Percentiles rank a stretch among this genome's conserved stretches.
These are phyloP conservation scores for Zosterops hypoxanthus DNA, from an alignment of 2,113 vertebrate species.

Conservation along the genomic window DNA sequence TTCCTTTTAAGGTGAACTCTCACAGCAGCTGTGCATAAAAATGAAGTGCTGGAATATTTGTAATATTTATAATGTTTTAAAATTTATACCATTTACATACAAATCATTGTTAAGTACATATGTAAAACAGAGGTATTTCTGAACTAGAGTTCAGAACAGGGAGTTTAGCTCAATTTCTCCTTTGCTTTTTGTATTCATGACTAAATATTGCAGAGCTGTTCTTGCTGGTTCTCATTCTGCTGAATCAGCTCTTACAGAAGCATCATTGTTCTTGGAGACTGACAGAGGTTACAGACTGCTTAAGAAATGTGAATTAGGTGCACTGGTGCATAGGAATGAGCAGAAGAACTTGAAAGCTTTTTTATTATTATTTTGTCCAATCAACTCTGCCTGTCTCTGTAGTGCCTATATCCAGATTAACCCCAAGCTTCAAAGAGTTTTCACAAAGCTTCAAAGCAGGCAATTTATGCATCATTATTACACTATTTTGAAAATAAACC, in stretches of 20 bases:
- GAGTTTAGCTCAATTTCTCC: neutral
- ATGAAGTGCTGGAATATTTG: neutral
- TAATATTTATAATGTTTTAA: neutral
- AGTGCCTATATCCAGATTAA: slow-evolving; percentile 14
- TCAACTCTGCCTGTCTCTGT: neutral
- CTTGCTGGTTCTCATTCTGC: neutral
- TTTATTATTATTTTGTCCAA: neutral
- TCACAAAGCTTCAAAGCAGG: slow-evolving; percentile 5
- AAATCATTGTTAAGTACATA: neutral
- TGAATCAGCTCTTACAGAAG: slow-evolving; percentile 29
- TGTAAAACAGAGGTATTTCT: neutral
- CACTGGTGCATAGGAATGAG: slow-evolving; percentile 10
- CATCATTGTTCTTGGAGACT: slow-evolving; percentile 26
- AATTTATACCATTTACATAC: neutral
- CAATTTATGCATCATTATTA: slow-evolving; percentile 2
- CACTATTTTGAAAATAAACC: neutral
- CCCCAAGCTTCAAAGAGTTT: slow-evolving; percentile 30
- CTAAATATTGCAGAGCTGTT: neutral
- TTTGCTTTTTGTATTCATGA: neutral
- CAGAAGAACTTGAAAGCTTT: neutral
- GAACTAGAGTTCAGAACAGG: neutral
- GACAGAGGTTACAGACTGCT: slow-evolving; percentile 24
- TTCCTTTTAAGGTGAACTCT: neutral
- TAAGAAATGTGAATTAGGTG: slow-evolving; percentile 34
- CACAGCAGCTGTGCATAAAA: neutral